Conservation (phyloP, 1,140 invertebrate species). For the Argopecten irradians region DNA sequence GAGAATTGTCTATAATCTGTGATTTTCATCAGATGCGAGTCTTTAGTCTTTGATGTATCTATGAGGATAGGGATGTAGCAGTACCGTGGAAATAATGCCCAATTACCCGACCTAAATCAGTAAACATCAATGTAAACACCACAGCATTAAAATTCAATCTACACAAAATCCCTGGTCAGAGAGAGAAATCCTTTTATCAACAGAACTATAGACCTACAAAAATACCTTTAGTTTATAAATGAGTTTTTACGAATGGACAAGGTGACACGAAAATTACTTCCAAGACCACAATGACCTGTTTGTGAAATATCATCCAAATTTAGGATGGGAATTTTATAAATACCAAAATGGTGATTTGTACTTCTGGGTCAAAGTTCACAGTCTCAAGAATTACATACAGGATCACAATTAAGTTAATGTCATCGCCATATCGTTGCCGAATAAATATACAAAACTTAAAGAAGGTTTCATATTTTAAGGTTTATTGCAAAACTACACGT, state of each 20-base stretch:
- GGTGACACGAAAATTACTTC: too few relatives aligned
- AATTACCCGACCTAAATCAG: not conserved
- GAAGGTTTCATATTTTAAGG: too few relatives aligned
- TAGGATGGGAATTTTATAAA: too few relatives aligned
- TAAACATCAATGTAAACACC: not conserved
- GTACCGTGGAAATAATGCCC: not conserved
- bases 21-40: not conserved
- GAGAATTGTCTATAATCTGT: not conserved
- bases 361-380: not conserved
- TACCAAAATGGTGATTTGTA: not conserved
- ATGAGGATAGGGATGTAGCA: not conserved
- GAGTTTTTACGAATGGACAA: too few relatives aligned
- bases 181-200: not conserved
- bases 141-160: not conserved
- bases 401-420: too few relatives aligned
- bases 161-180: not conserved
- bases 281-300: too few relatives aligned
- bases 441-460: too few relatives aligned
- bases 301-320: too few relatives aligned
- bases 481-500: too few relatives aligned
- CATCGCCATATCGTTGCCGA: too few relatives aligned
- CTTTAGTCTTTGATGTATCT: not conserved
- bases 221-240: too few relatives aligned
- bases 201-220: too few relatives aligned
- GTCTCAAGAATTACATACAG: not conserved